A percentile compares a stretch with the other conserved stretches of the same genome.
Evolutionary conservation across 2,113 vertebrate species (phyloP).

Genomic region (Calonectris borealis): DNA sequence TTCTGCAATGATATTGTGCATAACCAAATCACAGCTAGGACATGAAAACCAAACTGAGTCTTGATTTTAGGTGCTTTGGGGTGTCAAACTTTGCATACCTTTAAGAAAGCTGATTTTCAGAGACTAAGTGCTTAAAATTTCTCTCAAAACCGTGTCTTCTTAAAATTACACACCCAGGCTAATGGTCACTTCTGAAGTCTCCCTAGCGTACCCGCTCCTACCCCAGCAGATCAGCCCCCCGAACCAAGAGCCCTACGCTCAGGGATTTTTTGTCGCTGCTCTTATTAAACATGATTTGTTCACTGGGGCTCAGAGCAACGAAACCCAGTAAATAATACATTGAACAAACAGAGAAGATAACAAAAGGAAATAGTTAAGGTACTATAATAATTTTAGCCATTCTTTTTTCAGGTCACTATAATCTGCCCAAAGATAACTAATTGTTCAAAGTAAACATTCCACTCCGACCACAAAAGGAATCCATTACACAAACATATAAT

Average conservation of each 20-base stretch:
- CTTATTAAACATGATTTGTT: slow-evolving; percentile 24
- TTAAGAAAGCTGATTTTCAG: not conserved
- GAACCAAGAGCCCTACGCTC: not conserved
- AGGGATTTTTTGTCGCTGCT: not conserved
- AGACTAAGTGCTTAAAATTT: not conserved
- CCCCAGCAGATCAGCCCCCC: not conserved
- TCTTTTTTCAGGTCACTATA: slow-evolving; percentile 83
- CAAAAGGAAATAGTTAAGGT: slow-evolving; percentile 81
- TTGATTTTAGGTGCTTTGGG: not conserved
- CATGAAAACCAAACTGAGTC: not conserved
- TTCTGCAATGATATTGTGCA: not conserved
- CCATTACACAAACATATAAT: slow-evolving; percentile 93
- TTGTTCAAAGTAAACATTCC: slow-evolving; percentile 89
- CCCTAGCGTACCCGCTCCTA: accelerated
- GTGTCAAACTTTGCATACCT: not conserved
- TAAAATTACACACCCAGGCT: not conserved
- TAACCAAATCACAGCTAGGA: not conserved
- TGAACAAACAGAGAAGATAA: slow-evolving; percentile 63
- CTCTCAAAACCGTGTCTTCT: not conserved
- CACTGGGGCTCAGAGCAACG: not conserved
- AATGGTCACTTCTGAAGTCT: not conserved
- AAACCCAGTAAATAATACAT: slow-evolving; percentile 50
- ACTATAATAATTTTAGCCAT: slow-evolving; percentile 80
- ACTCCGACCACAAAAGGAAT: slow-evolving; percentile 87
- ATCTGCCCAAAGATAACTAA: slow-evolving; percentile 89